Percentiles rank a stretch among this genome's conserved stretches.
Conservation (phyloP, 2,888 invertebrate species). For the Sphecodes monilicornis region DNA sequence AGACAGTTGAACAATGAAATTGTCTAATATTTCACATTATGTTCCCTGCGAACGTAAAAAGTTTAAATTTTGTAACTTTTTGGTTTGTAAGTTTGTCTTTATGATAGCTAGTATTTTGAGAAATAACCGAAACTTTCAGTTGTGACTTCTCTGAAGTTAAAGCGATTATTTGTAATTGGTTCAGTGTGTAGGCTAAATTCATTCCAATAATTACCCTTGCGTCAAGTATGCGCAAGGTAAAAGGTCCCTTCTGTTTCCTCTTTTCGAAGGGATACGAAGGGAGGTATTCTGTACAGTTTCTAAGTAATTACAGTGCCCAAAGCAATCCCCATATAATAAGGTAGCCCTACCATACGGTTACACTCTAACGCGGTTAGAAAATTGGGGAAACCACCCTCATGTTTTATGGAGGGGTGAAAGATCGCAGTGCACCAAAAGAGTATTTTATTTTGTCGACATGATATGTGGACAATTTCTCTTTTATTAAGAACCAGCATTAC, state of each 20-base stretch:
- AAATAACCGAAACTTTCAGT: neutral
- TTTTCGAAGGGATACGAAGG: neutral
- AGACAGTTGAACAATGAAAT: neutral
- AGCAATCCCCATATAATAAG: neutral
- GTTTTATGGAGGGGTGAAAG: conserved; percentile 1
- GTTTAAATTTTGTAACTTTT: neutral
- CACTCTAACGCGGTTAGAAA: conserved; percentile 4
- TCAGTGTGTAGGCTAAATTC: neutral
- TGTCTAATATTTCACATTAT: neutral
- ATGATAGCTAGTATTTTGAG: neutral
- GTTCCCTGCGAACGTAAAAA: neutral
- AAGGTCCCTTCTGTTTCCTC: neutral
- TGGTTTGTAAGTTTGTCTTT: neutral
- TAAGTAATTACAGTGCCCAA: no score
- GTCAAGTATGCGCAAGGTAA: neutral
- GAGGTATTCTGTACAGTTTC: neutral
- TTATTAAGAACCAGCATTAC: neutral
- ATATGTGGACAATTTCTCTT: neutral
- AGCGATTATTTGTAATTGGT: neutral
- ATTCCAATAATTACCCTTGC: neutral
- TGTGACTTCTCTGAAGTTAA: neutral
- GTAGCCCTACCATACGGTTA: neutral
- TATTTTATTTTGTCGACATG: neutral
- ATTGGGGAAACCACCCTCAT: conserved; percentile 1
- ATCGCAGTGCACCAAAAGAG: neutral